phyloP scores from a whole-genome alignment of 2,888 invertebrate genomes.

The Flexamia atlantica region DNA sequence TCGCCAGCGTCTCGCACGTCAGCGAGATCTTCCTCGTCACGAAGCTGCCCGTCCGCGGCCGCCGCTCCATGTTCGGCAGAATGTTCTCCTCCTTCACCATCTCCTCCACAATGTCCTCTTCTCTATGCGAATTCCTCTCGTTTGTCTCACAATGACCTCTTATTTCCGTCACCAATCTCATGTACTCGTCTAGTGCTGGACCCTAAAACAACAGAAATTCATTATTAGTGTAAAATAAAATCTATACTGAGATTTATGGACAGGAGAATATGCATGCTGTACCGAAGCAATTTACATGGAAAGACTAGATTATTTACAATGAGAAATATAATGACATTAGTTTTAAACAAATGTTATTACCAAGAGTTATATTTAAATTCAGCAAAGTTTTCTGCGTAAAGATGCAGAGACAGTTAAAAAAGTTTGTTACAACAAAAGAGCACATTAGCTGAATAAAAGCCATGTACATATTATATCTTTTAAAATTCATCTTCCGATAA shows the following conservation, averaged over 20 bases:
- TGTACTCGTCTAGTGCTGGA: slow-evolving; percentile 73
- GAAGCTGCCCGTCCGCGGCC: slow-evolving; percentile 71
- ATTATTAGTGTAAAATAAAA: background rate
- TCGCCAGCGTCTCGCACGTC: slow-evolving; percentile 80
- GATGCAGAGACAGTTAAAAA: background rate
- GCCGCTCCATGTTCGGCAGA: slow-evolving; percentile 68
- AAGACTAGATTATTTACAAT: slow-evolving; percentile 3
- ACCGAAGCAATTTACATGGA: background rate
- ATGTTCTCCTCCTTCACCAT: slow-evolving; percentile 65
- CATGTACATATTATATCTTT: background rate
- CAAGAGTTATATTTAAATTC: background rate
- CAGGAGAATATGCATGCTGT: background rate
- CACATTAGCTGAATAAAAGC: slow-evolving; percentile 4
- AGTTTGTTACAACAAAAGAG: background rate
- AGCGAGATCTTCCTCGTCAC: slow-evolving; percentile 83
- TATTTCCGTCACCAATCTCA: slow-evolving; percentile 77
- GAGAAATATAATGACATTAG: background rate
- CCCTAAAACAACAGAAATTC: slow-evolving; percentile 69
- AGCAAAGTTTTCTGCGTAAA: background rate
- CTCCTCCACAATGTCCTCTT: slow-evolving; percentile 66
- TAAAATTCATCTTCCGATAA: too few relatives aligned
- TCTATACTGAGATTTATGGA: background rate
- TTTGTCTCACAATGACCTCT: slow-evolving; percentile 80
- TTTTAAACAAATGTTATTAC: background rate
- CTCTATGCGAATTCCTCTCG: slow-evolving; percentile 70